Conservation (phyloP, 2,888 invertebrate genomes). For the Leptura quadrifasciata region DNA sequence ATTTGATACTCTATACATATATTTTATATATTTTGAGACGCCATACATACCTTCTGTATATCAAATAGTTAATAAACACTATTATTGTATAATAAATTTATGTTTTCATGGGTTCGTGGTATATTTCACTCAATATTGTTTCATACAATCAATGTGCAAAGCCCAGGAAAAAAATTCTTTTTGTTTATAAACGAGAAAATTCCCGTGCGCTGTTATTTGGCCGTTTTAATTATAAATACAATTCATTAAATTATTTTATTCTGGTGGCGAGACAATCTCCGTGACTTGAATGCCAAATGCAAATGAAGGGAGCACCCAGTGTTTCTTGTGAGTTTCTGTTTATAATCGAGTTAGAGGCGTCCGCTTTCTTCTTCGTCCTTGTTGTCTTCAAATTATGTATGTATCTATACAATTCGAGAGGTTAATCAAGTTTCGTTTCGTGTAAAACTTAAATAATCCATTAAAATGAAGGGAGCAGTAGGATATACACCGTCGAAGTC, state of each 20-base stretch:
- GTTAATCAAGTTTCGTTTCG: conserved; percentile 60
- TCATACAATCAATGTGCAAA: too few species aligned
- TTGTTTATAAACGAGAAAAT: not conserved
- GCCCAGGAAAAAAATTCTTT: not conserved
- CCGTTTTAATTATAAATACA: conserved; percentile 36
- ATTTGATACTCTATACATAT: too few species aligned
- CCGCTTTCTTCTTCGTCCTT: conserved; percentile 32
- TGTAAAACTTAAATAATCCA: conserved; percentile 52
- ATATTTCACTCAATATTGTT: too few species aligned
- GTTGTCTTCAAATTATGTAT: conserved; percentile 60
- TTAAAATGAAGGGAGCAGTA: conserved; percentile 25
- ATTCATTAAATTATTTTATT: conserved; percentile 36
- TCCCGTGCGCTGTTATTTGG: not conserved
- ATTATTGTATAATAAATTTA: too few species aligned
- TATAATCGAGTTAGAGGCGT: conserved; percentile 61
- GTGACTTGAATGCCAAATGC: conserved; percentile 62
- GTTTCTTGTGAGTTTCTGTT: conserved; percentile 64
- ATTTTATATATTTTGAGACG: too few species aligned
- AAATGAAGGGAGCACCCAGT: conserved; percentile 63
- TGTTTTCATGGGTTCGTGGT: too few species aligned
- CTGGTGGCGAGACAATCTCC: conserved; percentile 59
- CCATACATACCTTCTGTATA: too few species aligned
- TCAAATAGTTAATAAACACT: too few species aligned
- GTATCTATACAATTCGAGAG: conserved; percentile 61
- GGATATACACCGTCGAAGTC: not conserved